phyloP scores from a whole-genome alignment of 2,888 invertebrate genomes.

The Mythimna albipuncta region DNA sequence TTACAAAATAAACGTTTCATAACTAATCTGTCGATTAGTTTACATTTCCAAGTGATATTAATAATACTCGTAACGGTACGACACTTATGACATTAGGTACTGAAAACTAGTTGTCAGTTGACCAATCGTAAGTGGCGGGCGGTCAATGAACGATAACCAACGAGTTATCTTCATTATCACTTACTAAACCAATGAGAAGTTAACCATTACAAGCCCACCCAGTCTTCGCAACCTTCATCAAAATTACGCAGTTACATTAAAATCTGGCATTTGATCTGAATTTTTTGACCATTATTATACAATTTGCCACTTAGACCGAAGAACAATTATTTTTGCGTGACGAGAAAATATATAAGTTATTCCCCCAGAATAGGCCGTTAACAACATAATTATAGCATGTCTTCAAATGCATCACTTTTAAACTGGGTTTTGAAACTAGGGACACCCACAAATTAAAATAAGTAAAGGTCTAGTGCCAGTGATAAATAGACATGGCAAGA shows the following conservation, averaged over 20 bases:
- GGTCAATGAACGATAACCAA: conserved; percentile 73
- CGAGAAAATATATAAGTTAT: conserved; percentile 28
- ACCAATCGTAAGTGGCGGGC: conserved; percentile 53
- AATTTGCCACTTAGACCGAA: conserved; percentile 19
- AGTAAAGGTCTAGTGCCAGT: conserved; percentile 13
- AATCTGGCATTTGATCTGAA: conserved; percentile 16
- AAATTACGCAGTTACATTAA: conserved; percentile 44
- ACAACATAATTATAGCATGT: conserved; percentile 43
- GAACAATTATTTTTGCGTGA: conserved; percentile 31
- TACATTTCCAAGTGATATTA: conserved; percentile 32
- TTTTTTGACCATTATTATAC: conserved; percentile 7
- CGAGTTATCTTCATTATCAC: conserved; percentile 66
- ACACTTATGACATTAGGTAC: conserved; percentile 35
- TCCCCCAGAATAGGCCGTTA: conserved; percentile 27
- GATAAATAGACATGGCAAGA: conserved; percentile 12
- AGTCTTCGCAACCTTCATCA: conserved; percentile 30
- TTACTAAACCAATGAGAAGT: conserved; percentile 54
- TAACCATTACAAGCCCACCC: conserved; percentile 29
- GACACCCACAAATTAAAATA: conserved; percentile 47
- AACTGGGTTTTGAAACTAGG: conserved; percentile 33
- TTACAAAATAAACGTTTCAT: conserved; percentile 55
- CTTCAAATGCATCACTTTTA: conserved; percentile 29
- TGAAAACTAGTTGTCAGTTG: conserved; percentile 61
- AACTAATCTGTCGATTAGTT: conserved; percentile 45
- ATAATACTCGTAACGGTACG: conserved; percentile 38